Evolutionary conservation across 2,888 invertebrate genomes (phyloP), one percentile per base, ranked within the genome.

Genomic region (Stenurella melanura): DNA sequence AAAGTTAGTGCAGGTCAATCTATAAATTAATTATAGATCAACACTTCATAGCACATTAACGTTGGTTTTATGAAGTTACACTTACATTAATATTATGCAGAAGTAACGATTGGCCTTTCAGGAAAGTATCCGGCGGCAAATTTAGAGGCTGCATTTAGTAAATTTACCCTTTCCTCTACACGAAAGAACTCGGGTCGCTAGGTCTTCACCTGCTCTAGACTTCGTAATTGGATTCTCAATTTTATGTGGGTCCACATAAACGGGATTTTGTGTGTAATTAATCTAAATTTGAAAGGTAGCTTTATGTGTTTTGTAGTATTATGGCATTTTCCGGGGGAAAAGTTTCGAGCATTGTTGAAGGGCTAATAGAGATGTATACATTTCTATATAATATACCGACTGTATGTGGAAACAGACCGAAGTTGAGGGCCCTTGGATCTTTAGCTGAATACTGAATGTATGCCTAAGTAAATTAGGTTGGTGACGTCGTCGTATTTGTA

Each of bases 241-340:
- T 50, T 50, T 50, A 50, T 50, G 50, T 50, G n/a, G 50, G 50
- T 50, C 50, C 50, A 50, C 50, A 50, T 50, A 50, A 50, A 50
- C 50, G 50, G 50, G 50, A 50, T 50, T 50, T 50, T 50, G 50
- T 50, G 50, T 50, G 50, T 50, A 50, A 50, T 50, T 50, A 50
- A 50, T 50, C 50, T 50, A 50, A 50, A 50, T 50, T 50, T 50
- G 50, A 50, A 50, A 50, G 50, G 50, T 50, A n/a, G 50, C 50
- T 50, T 50, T 50, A 50, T 50, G 50, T 50, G 50, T n/a, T 50
- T 15, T 50, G 50, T 50, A 50, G 50, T 50, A 50, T 50, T 50
- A 50, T 50, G n/a, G 50, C 50, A 50, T 50, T 50, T 50, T 50
- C 50, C 15, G 50, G n/a, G 50, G 50, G 50, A 50, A 50, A 50